A percentile compares a stretch with the other conserved stretches of the same genome.
Conservation (phyloP, 2,797 vertebrate species). For the Phrynocephalus guinanensis region DNA sequence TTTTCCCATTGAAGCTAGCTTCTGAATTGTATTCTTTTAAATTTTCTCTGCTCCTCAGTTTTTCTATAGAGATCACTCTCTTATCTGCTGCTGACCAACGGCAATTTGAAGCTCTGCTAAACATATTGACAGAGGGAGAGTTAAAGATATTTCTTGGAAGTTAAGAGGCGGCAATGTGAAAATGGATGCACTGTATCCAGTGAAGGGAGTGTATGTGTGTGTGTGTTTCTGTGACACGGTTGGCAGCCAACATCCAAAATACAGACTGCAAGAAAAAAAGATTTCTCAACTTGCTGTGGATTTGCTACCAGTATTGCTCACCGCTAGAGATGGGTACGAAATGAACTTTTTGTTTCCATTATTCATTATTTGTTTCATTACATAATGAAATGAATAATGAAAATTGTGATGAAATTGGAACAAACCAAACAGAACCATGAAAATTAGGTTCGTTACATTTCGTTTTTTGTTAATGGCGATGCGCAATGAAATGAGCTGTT, state of each 20-base stretch:
- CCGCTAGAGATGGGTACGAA: too few relatives aligned
- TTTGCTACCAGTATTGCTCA: not conserved
- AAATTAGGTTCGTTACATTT: too few relatives aligned
- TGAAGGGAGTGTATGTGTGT: not conserved
- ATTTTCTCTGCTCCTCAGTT: constrained; percentile 22
- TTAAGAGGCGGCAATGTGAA: constrained; percentile 16
- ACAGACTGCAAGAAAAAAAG: not conserved
- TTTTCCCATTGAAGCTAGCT: constrained; percentile 38
- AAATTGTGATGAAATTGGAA: too few relatives aligned
- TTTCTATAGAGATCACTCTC: constrained; percentile 31
- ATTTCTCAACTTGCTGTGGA: not conserved
- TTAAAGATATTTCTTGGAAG: constrained; percentile 34
- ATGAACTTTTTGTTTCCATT: too few relatives aligned
- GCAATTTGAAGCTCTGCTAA: constrained; percentile 44
- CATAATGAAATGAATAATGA: too few relatives aligned
- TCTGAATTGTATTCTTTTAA: constrained; percentile 39
- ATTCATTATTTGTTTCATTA: too few relatives aligned
- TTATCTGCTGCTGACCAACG: constrained; percentile 41
- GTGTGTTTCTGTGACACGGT: not conserved
- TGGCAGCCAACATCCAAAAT: not conserved
- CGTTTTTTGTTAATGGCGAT: too few relatives aligned
- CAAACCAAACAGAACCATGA: too few relatives aligned
- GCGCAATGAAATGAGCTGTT: too few relatives aligned
- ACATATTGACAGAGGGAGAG: constrained; percentile 32
- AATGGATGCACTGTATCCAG: not conserved